Percentiles rank a stretch among this genome's conserved stretches.
phyloP scores from a whole-genome alignment of 2,797 vertebrate species.

The Betta splendens region DNA sequence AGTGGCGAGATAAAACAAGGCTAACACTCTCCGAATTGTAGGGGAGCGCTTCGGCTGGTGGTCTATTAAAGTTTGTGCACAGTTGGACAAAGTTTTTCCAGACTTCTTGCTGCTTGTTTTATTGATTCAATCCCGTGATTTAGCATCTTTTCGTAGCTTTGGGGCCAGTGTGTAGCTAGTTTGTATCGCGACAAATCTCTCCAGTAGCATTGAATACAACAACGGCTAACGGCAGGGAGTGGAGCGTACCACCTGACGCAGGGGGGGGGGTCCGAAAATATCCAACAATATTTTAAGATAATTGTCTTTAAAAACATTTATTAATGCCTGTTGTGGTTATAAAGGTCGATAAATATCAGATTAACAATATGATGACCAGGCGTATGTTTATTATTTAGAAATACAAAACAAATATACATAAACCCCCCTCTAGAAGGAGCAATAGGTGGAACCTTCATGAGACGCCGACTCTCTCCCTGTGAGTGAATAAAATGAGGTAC shows the following conservation, averaged over 20 bases:
- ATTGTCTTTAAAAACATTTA: rapidly evolving
- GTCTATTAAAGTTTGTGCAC: constrained; percentile 68
- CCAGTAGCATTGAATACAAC: constrained; percentile 75
- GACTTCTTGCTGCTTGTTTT: constrained; percentile 61
- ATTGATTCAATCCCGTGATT: constrained; percentile 58
- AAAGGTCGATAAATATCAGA: rapidly evolving
- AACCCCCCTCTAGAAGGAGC: constrained; percentile 12
- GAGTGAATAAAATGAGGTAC: constrained; percentile 62
- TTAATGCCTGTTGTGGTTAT: rapidly evolving
- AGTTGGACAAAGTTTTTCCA: constrained; percentile 67
- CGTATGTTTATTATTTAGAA: rapidly evolving
- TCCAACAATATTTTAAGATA: background rate
- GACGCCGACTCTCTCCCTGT: constrained; percentile 55
- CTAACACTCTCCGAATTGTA: constrained; percentile 67
- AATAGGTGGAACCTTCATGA: constrained; percentile 45
- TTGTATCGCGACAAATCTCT: constrained; percentile 70
- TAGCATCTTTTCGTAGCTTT: constrained; percentile 72
- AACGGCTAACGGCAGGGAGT: constrained; percentile 80
- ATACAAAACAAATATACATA: rapidly evolving
- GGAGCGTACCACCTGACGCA: constrained; percentile 63
- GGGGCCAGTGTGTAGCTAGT: constrained; percentile 54
- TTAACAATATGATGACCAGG: rapidly evolving
- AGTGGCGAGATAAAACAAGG: constrained; percentile 71
- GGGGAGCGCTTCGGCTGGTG: constrained; percentile 46
- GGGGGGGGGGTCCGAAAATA: constrained; percentile 11